These are phyloP conservation scores for Xestoiulus laeticollis DNA, from an alignment of 2,888 invertebrate species.

Conservation along the genomic window DNA sequence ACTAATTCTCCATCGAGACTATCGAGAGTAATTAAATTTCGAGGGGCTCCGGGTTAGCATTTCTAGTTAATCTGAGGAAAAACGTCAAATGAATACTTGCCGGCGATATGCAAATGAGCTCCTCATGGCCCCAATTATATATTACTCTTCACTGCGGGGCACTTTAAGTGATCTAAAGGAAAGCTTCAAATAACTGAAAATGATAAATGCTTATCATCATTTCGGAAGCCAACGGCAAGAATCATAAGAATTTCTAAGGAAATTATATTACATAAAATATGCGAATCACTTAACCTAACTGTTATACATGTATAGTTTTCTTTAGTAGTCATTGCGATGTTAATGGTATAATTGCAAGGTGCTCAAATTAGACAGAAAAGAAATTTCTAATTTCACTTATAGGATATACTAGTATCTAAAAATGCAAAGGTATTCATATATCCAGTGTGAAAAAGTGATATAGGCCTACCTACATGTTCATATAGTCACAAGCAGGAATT, in stretches of 20 bases:
- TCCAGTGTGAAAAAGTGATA: no score
- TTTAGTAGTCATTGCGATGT: background rate
- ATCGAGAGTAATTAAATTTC: background rate
- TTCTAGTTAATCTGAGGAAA: background rate
- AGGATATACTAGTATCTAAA: no score
- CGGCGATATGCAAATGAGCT: conserved; percentile 6
- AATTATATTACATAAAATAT: background rate
- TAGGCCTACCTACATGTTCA: no score
- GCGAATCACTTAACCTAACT: background rate
- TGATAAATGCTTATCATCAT: background rate
- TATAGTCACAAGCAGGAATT: no score
- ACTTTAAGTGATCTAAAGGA: background rate
- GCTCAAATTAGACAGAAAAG: background rate
- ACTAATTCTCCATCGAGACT: background rate
- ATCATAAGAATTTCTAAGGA: background rate
- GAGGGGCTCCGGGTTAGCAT: background rate
- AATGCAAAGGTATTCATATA: no score
- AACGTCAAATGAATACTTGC: background rate
- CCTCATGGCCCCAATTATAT: background rate
- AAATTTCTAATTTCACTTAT: background rate
- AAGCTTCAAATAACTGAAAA: background rate
- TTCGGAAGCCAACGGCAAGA: background rate
- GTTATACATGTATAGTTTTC: background rate
- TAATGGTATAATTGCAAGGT: background rate
- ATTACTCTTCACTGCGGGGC: background rate